Base-by-base conservation (phyloP, 2,113 vertebrate species). In the Prunella himalayana region DNA sequence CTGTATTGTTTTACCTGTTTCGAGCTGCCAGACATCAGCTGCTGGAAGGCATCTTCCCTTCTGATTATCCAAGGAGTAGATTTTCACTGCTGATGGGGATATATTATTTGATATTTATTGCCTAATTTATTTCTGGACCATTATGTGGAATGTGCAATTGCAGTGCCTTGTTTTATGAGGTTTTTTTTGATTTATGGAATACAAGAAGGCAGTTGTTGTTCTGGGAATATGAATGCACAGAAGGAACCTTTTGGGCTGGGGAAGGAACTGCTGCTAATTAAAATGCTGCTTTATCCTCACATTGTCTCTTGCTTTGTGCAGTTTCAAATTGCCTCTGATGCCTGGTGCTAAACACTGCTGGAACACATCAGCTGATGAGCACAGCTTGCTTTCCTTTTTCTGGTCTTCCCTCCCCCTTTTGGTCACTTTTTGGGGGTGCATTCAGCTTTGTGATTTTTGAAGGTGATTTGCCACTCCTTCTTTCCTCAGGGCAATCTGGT, bases 231-330 rank as follows among this genome's bases (percentile, higher is more conserved):
- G 41, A 84, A 61, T 85, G 86, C 91, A 45, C 95, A 86, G 90
- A 92, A 51, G 84, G 92, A 95, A 96, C 95, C 91, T 92, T 96
- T 86, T 49, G 61, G 63, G 56, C 87, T 71, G 53, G 59, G 27
- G 91, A 71, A 88, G 90, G 88, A 82, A 6, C 68, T 24, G 7
- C 57, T 54, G 81, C 95, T 97, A 97, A 96, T 94, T 94, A 96
- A 95, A 96, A 93, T 33, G 76, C 94, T 92, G 88, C 92, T 96
- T 96, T 96, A 86, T 95, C 6, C 41, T 90, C 94, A 33, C 71
- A 15, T 96, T 96, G 76, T 78, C 69, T 88, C 85, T 50, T 70
- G 82, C 51, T 92, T 90, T 96, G 95, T 76, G 83, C 92, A 81
- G 51, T 42, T 75, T 64, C 72, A 66, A 61, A 90, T 88, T 90